Evolutionary conservation across 2,888 invertebrate genomes (phyloP), one percentile per base, ranked within the genome.

Genomic region (Toxonevra muliebris): DNA sequence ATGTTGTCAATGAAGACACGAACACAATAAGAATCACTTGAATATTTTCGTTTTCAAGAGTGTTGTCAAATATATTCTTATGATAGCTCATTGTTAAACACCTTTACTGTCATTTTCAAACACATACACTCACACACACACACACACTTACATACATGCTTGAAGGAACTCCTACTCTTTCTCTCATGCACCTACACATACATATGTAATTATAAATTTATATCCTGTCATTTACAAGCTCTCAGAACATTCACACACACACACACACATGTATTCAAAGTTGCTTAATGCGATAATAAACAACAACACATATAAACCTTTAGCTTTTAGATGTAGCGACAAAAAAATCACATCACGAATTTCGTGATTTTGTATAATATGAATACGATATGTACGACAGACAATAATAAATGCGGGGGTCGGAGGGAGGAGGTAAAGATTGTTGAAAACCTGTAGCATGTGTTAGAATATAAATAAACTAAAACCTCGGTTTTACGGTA

Each of bases 151-250:
- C 3, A 15, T 48, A 13, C 30, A 15, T 12, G 30, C 10, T 13
- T 12, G 15, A n/a, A 57, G 13, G 40, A 8, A 43, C 9, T 12
- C 17, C 17, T 19, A 20, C 45, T 59, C 11, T 12, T 17, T 40
- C 13, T 10, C 15, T 55, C 15, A 45, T 43, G 13, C 42, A 59
- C 3, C 17, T 13, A 59, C 30, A 30, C 30, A 30, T 30, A 4
- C 20, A 48, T 20, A 12, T 41, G 57, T 64, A 64, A 57, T 64
- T 57, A 64, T 57, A 64, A 57, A 64, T 64, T n/a, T 64, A 64
- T 64, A 64, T 57, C 57, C 50, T 64, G 57, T 41, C 64, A 64
- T 57, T 64, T 64, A 57, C 45, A 57, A 30, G 48, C 17, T 15
- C 57, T 41, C 55, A 41, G 30, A n/a, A 13, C 43, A n/a, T 11